Base-by-base conservation (phyloP, 2,888 invertebrate species). In the Apodemia mormo region DNA sequence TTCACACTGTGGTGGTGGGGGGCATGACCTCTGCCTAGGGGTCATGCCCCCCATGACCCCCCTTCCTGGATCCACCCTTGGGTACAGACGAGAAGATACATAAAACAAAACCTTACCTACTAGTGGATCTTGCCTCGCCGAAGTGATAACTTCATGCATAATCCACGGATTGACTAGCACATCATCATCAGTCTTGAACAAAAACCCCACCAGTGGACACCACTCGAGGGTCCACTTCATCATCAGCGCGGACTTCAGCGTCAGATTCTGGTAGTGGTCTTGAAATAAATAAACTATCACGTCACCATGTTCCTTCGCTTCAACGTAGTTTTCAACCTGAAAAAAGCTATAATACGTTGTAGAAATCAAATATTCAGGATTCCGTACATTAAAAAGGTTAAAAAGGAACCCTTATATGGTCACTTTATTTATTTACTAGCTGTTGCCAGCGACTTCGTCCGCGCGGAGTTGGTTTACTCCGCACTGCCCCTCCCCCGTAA, bases 241-340 rank as follows among this genome's bases (percentile, higher is more conserved):
- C 79, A 95, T 95, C 80, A 95, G 94, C 1, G 94, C 94, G 0
- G 95, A 94, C 87, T 96, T 96, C 76, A 96, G 89, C 0, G 96
- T 96, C 73, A 96, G 84, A 81, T 96, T 96, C 76, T 94, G 92
- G 79, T 96, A 96, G 45, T 95, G 92, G 78, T 96, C 96, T 9
- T 85, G 70, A 78, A 96, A 95, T 66, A 94, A 90, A 54, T 94
- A 95, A 40, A 95, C 94, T 56, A 96, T 87, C 52, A 96, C 81
- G 78, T 96, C 96, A 1, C 90, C 84, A 81, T 94, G 88, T 49
- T 88, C 81, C 75, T 90, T 89, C 7, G 94, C 90, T 81, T 95
- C 95, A 6, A 90, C 77, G 75, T 90, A 89, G 69, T 80, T 85
- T 58, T 88, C 85, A 72, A 80, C 82, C 92, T 92, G 82, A 52